phyloP scores from a whole-genome alignment of 2,113 vertebrate genomes.

The Pica pica region DNA sequence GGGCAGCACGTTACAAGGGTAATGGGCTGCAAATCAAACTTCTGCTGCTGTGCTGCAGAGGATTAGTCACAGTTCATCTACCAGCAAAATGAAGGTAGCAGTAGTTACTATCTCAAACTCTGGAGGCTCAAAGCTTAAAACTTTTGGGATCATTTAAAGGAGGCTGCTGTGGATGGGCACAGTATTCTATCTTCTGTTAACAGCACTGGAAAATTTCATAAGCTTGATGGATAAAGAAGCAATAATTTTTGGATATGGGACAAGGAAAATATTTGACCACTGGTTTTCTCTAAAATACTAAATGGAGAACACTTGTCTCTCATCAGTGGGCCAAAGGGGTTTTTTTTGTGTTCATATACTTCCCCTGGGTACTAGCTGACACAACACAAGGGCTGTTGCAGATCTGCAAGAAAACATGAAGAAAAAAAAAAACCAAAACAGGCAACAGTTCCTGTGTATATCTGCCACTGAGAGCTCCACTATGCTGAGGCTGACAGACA shows the following conservation, averaged over 20 bases:
- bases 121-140: neutral
- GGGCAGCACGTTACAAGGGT: neutral
- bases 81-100: conserved; percentile 25
- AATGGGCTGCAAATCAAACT: conserved; percentile 33
- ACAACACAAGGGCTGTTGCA: neutral
- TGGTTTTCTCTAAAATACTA: conserved; percentile 24
- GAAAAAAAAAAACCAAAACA: neutral
- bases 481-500: accelerated
- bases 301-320: neutral
- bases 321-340: neutral
- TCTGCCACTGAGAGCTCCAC: accelerated
- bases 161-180: neutral
- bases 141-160: neutral
- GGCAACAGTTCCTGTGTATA: neutral
- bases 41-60: conserved; percentile 2
- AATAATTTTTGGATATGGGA: neutral
- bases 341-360: neutral
- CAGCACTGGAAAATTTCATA: conserved; percentile 14
- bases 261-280: conserved; percentile 43
- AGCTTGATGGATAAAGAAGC: conserved; percentile 37
- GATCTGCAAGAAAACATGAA: neutral
- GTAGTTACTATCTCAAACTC: neutral
- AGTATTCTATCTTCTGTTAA: conserved; percentile 6
- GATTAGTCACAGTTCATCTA: conserved; percentile 53
- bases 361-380: neutral